Evolutionary conservation across 2,888 invertebrate genomes (phyloP), one percentile per base, ranked within the genome.

Genomic region (Polydrusus cervinus): DNA sequence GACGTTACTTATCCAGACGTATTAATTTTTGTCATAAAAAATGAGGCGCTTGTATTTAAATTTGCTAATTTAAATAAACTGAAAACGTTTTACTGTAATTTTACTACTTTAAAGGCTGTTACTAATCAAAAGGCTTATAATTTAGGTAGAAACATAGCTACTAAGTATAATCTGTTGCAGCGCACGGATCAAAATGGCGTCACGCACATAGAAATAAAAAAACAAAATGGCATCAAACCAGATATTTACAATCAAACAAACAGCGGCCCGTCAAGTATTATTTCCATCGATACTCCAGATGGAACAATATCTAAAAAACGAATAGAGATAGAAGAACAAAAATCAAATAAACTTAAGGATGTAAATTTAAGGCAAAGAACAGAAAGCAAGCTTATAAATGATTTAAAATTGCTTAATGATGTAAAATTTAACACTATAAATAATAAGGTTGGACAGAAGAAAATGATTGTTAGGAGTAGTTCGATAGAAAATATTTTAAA

Each of bases 131-230:
- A 84, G 77, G 81, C 82, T n/a, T 86, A 85, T 78, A 82, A 82
- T 49, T 76, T 78, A 3, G 74, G 79, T 0, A 85, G 82, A 71
- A 80, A 79, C 67, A 45, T 79, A 14, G 72, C 74, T 5, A 78
- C 81, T 13, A 84, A 83, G 68, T 89, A 87, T 80, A 89, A 88
- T 80, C 80, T 89, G 57, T 80, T 89, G 18, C 89, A 89, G 77
- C 84, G 88, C 55, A 88, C 88, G 30, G 89, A 89, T 78, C 84
- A 84, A 16, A 88, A 89, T 80, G 89, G 89, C 7, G 85, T 89
- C 2, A 89, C 89, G 1, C 89, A 89, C 79, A 89, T 89, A 67
- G 88, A 89, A 78, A 88, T 89, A 18, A 18, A 81, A 25, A 76
- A 75, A 38, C 74, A 76, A 57, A 77, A 75, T 40, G 84, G 64